phyloP scores from a whole-genome alignment of 2,888 invertebrate genomes.

The Ernsta delagoae region DNA sequence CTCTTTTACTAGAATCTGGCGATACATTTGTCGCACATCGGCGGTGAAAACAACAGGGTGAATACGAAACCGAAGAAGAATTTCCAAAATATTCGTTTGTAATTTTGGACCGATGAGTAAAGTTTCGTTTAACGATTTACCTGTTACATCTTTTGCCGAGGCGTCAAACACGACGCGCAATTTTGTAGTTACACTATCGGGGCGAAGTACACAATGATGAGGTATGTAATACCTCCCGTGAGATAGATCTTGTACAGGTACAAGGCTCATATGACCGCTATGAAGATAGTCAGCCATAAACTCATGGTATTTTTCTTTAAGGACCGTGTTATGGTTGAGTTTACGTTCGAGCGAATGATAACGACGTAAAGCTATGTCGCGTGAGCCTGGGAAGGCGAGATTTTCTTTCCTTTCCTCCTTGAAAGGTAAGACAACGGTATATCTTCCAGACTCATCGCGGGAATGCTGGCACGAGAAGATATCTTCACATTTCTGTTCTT shows the following conservation, averaged over 20 bases:
- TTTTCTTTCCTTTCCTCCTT: conserved; percentile 2
- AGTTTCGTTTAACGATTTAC: conserved; percentile 7
- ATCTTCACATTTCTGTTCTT: neutral
- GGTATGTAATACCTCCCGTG: conserved; percentile 1
- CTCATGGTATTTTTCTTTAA: conserved; percentile 1
- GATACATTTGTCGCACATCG: conserved; percentile 9
- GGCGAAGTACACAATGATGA: neutral
- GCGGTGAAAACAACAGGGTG: conserved; percentile 2
- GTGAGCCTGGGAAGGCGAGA: conserved; percentile 4
- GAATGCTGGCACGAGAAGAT: neutral
- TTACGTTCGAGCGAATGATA: conserved; percentile 4
- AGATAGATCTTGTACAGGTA: neutral
- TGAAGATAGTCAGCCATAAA: neutral
- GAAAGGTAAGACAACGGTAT: conserved; percentile 4
- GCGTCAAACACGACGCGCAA: conserved; percentile 1
- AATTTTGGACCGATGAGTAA: conserved; percentile 2
- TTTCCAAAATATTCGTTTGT: conserved; percentile 3
- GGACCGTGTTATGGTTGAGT: neutral
- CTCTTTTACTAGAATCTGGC: neutral
- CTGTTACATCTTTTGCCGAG: neutral
- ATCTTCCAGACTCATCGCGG: neutral
- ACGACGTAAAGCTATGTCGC: conserved; percentile 4
- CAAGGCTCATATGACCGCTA: conserved; percentile 1
- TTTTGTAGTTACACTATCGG: neutral
- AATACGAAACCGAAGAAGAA: neutral